phyloP scores from a whole-genome alignment of 2,113 vertebrate species.

The Cryptoleucopteryx plumbea region DNA sequence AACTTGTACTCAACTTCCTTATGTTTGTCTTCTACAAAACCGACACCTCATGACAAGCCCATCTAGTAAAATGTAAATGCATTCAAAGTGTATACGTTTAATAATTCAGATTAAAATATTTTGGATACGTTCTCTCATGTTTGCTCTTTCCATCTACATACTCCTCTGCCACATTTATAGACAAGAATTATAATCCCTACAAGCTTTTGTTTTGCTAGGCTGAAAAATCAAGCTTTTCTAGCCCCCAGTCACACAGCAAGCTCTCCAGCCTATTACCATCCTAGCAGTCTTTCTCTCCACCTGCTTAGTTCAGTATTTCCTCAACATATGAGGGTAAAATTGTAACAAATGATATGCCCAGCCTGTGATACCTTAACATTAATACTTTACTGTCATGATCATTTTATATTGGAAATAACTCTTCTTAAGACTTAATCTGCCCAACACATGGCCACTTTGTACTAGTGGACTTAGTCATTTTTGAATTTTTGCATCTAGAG shows the following conservation, averaged over 20 bases:
- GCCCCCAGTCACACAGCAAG: background rate
- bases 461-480: background rate
- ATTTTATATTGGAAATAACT: background rate
- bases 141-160: background rate
- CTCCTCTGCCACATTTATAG: background rate
- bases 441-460: accelerated
- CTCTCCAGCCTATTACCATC: background rate
- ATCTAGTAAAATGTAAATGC: background rate
- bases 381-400: background rate
- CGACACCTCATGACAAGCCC: background rate
- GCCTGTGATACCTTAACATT: background rate
- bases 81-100: background rate
- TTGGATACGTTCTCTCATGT: background rate
- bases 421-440: background rate
- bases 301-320: background rate
- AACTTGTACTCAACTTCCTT: background rate
- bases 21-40: background rate
- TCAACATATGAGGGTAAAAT: background rate
- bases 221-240: background rate
- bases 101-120: background rate
- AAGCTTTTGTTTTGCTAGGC: background rate
- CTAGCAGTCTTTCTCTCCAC: background rate
- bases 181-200: background rate
- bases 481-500: background rate
- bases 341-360: accelerated